These are phyloP conservation scores for Myotis davidii DNA, from an alignment of 2,113 vertebrate species.

Conservation along the genomic window DNA sequence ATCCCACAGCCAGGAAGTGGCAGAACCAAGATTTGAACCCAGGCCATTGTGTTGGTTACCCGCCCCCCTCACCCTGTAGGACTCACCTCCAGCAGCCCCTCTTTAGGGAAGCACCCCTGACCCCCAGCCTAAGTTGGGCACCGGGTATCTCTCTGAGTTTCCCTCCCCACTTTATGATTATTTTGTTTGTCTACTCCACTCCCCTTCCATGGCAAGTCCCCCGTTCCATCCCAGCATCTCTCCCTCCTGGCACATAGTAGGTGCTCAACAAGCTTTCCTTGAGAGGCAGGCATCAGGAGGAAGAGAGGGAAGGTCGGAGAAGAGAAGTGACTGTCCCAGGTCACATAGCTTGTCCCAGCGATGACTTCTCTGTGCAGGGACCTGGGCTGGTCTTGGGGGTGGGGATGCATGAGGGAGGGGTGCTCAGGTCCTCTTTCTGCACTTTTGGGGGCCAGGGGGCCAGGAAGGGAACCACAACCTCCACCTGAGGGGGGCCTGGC, in stretches of 20 bases:
- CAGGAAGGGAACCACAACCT: background rate
- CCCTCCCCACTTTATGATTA: background rate
- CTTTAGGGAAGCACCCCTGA: background rate
- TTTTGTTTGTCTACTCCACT: background rate
- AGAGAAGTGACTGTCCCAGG: background rate
- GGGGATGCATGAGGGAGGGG: background rate
- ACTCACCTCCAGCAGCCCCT: background rate
- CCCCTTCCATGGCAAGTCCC: accelerated
- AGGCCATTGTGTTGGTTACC: too few relatives aligned
- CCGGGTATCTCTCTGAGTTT: background rate
- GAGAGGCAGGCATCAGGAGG: background rate
- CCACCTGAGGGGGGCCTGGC: background rate
- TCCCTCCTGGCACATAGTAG: background rate
- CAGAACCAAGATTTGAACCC: background rate
- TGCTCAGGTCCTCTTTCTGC: background rate
- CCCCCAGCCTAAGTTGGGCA: too few relatives aligned
- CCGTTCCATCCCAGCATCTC: background rate
- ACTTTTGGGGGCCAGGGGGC: background rate
- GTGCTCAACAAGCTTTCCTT: background rate
- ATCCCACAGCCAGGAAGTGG: background rate
- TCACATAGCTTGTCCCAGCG: background rate
- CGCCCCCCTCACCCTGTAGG: background rate
- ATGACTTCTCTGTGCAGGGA: background rate
- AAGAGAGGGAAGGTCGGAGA: background rate
- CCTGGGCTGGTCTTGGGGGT: accelerated